phyloP scores from a whole-genome alignment of 2,797 vertebrate genomes.

The Ctenosaura bakeri region DNA sequence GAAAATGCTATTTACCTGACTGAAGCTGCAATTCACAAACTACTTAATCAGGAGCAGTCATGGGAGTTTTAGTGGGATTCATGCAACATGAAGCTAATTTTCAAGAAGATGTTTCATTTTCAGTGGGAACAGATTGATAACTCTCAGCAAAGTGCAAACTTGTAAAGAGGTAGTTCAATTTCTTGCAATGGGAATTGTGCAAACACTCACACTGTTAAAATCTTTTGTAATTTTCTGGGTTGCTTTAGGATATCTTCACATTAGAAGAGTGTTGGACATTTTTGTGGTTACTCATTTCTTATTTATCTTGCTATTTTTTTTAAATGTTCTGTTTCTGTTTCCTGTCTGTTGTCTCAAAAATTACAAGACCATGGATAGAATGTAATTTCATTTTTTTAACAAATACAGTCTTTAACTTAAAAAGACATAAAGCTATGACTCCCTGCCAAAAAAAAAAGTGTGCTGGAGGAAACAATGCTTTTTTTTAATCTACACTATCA shows the following conservation, averaged over 20 bases:
- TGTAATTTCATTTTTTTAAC: background rate
- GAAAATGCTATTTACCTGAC: slow-evolving; percentile 42
- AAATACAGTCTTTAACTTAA: background rate
- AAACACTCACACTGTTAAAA: background rate
- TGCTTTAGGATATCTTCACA: slow-evolving; percentile 8
- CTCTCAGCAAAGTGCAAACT: slow-evolving; percentile 12
- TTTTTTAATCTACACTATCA: background rate
- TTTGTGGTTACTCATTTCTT: background rate
- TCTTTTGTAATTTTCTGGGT: too few species aligned
- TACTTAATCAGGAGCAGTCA: slow-evolving; percentile 17
- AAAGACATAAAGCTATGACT: too few species aligned
- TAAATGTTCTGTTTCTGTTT: background rate
- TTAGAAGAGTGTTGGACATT: background rate
- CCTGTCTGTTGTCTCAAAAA: background rate
- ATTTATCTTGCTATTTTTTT: background rate
- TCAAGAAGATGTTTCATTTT: slow-evolving; percentile 35
- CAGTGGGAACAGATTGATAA: slow-evolving; percentile 23
- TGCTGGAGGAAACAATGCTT: too few species aligned
- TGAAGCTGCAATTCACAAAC: slow-evolving; percentile 35
- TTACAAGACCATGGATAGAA: background rate
- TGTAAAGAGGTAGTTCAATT: background rate
- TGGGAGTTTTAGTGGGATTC: background rate
- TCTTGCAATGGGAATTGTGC: slow-evolving; percentile 2
- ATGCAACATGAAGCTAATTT: slow-evolving; percentile 29
- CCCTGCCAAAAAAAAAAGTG: too few species aligned